Conservation (phyloP, 1,140 invertebrate species). For the Wiebesia pumilae region DNA sequence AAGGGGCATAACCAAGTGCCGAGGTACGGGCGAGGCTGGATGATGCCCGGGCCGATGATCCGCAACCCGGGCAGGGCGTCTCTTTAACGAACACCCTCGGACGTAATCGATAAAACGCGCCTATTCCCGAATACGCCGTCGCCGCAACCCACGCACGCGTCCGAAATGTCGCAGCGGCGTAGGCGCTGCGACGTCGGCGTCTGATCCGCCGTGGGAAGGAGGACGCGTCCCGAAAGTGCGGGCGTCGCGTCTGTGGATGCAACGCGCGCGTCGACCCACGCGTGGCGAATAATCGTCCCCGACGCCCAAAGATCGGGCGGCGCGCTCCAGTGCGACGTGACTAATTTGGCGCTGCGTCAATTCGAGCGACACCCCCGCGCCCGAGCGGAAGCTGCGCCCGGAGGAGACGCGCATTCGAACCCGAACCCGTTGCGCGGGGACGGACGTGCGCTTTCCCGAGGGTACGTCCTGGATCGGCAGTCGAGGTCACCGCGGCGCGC, state of each 20-base stretch:
- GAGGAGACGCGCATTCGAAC: no score
- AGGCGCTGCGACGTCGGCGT: background rate
- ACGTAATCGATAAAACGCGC: background rate
- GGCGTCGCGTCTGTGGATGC: background rate
- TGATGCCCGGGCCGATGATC: conserved; percentile 7
- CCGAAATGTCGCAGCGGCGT: background rate
- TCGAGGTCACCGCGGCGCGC: no score
- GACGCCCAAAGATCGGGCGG: background rate
- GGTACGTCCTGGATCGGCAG: no score
- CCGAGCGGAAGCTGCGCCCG: no score
- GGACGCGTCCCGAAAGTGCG: background rate
- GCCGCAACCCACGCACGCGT: background rate
- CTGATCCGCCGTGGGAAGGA: background rate
- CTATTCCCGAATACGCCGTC: no score
- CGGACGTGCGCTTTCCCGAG: no score
- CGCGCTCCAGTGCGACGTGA: no score
- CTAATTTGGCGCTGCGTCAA: conserved; percentile 9
- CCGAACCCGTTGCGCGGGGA: no score
- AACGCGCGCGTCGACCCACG: background rate
- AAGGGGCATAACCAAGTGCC: background rate
- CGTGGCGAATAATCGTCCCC: background rate
- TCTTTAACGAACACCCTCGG: no score
- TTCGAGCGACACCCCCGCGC: background rate
- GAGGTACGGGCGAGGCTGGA: background rate
- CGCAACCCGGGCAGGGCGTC: background rate